These are phyloP conservation scores for Gryllus longicercus DNA, from an alignment of 2,888 invertebrate species.

Conservation along the genomic window DNA sequence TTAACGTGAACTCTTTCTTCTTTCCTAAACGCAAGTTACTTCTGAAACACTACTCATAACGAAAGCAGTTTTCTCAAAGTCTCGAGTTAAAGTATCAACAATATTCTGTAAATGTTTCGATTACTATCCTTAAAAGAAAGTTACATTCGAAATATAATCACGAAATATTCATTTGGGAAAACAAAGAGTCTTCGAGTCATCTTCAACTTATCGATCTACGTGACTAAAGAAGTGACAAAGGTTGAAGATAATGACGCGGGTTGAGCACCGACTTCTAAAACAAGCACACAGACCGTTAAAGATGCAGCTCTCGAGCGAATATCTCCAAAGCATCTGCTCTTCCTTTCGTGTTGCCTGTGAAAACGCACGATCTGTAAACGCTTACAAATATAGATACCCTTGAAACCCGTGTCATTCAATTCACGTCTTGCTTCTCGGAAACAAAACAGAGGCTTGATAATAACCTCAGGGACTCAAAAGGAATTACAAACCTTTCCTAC, in stretches of 20 bases:
- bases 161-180: not conserved
- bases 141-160: not conserved
- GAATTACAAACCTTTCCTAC: constrained; percentile 1
- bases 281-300: not conserved
- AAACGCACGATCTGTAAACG: not conserved
- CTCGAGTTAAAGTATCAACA: too few species aligned
- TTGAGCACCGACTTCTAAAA: not conserved
- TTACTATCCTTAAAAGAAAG: too few species aligned
- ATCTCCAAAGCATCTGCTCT: not conserved
- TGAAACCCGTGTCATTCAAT: not conserved
- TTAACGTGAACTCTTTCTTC: too few species aligned
- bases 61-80: too few species aligned
- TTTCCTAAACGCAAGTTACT: too few species aligned
- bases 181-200: not conserved
- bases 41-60: too few species aligned
- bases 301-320: too few species aligned
- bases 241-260: not conserved
- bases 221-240: not conserved
- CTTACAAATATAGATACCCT: constrained; percentile 6
- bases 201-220: not conserved
- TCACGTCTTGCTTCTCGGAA: not conserved
- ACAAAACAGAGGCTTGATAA: not conserved
- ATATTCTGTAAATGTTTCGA: too few species aligned
- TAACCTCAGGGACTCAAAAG: not conserved
- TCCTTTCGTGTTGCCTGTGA: not conserved